Conservation (phyloP, 1,140 invertebrate genomes). For the Helicoverpa armigera region DNA sequence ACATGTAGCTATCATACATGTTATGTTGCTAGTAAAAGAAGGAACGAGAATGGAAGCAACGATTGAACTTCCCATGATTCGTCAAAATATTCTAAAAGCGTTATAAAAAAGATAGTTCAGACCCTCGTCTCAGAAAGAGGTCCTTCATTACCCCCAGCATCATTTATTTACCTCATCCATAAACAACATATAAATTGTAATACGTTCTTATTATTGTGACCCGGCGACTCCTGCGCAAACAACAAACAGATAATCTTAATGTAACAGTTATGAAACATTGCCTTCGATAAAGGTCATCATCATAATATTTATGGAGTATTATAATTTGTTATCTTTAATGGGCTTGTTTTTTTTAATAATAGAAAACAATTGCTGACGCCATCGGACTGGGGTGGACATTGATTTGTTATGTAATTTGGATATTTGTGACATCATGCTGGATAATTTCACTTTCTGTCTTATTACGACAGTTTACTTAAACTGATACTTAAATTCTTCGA, state of each 20-base stretch:
- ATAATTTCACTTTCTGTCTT: not conserved
- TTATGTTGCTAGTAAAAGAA: too few relatives aligned
- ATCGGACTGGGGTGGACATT: not conserved
- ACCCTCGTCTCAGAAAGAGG: too few relatives aligned
- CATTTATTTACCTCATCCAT: not conserved
- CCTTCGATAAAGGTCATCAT: conserved; percentile 34
- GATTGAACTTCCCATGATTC: too few relatives aligned
- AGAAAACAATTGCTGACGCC: conserved; percentile 42
- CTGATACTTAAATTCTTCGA: too few relatives aligned
- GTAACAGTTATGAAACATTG: conserved; percentile 65
- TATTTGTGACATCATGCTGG: not conserved
- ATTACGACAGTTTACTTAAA: not conserved
- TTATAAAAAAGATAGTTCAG: too few relatives aligned
- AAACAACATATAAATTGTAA: not conserved
- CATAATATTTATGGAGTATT: conserved; percentile 46
- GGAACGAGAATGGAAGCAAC: too few relatives aligned
- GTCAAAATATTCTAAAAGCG: too few relatives aligned
- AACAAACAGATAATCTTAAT: conserved; percentile 52
- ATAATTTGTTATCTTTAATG: conserved; percentile 38
- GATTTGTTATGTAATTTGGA: not conserved
- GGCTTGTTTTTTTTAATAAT: conserved; percentile 43
- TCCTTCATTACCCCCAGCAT: not conserved
- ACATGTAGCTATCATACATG: too few relatives aligned
- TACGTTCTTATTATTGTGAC: conserved; percentile 53
- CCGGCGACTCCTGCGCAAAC: conserved; percentile 51